Conservation (phyloP, 2,888 invertebrate species). For the Fissipunctia ypsillon region DNA sequence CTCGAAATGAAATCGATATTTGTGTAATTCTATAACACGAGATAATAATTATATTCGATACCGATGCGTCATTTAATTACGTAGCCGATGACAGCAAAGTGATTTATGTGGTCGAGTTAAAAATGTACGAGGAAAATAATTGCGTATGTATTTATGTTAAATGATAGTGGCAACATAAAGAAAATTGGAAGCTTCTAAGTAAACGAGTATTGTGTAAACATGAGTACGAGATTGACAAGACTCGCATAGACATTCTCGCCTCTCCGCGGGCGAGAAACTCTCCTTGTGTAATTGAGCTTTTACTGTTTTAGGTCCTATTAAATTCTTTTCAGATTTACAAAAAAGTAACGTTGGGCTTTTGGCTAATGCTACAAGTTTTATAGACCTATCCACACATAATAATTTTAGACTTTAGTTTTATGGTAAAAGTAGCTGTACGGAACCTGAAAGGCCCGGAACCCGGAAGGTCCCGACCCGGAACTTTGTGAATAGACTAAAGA, state of each 20-base stretch:
- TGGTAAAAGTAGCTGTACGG: background rate
- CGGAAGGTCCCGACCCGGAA: conserved; percentile 14
- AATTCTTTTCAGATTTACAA: background rate
- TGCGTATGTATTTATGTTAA: background rate
- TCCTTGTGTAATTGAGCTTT: background rate
- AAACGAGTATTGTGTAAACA: background rate
- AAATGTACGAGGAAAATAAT: background rate
- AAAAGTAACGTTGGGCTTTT: background rate
- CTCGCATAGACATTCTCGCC: background rate
- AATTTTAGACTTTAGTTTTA: background rate
- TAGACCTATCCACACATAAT: background rate
- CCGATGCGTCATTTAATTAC: background rate
- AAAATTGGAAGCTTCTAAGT: background rate
- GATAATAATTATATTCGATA: background rate
- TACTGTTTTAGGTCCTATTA: background rate
- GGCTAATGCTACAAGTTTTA: background rate
- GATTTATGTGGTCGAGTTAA: background rate
- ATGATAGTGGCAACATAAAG: background rate
- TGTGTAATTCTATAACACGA: background rate
- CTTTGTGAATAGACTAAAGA: background rate
- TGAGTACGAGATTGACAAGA: background rate
- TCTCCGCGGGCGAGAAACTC: background rate
- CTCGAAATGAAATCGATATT: background rate
- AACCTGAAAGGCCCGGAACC: background rate
- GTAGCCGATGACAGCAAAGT: background rate